Evolutionary conservation across 2,888 invertebrate species (phyloP).

Genomic region (Mesorhabditis spiculigera): DNA sequence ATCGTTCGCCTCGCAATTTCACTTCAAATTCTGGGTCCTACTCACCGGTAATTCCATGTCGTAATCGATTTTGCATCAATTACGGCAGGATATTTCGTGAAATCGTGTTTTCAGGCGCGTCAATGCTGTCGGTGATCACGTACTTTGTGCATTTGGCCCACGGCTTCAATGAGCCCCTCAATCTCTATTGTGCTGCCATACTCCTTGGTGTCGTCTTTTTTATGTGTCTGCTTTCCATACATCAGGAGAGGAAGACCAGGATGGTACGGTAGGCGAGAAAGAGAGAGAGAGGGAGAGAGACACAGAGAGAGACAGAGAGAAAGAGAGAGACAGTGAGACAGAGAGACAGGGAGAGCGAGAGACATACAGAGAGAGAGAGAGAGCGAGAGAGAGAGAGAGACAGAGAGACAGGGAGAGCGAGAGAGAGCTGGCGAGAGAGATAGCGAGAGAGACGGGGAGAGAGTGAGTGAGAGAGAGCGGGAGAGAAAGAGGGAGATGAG

Average conservation of each 20-base stretch:
- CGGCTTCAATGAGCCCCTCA: constrained; percentile 51
- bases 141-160: constrained; percentile 54
- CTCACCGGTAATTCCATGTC: constrained; percentile 12
- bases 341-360: no score
- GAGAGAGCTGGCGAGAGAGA: no score
- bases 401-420: no score
- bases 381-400: no score
- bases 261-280: constrained; percentile 25
- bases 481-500: no score
- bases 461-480: no score
- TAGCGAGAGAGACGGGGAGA: no score
- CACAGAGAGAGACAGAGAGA: no score
- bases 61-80: background rate
- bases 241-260: constrained; percentile 52
- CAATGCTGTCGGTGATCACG: constrained; percentile 44
- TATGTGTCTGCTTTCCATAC: constrained; percentile 50
- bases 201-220: constrained; percentile 47
- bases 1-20: constrained; percentile 49
- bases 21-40: constrained; percentile 56
- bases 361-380: no score
- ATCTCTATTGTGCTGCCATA: constrained; percentile 53
- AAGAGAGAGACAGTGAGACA: no score
- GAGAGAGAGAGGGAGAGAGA: no score
- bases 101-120: constrained; percentile 27
- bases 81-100: background rate